A percentile compares a stretch with the other conserved stretches of the same genome.
Conservation (phyloP, 1,140 invertebrate species). For the Drosophila sp. region DNA sequence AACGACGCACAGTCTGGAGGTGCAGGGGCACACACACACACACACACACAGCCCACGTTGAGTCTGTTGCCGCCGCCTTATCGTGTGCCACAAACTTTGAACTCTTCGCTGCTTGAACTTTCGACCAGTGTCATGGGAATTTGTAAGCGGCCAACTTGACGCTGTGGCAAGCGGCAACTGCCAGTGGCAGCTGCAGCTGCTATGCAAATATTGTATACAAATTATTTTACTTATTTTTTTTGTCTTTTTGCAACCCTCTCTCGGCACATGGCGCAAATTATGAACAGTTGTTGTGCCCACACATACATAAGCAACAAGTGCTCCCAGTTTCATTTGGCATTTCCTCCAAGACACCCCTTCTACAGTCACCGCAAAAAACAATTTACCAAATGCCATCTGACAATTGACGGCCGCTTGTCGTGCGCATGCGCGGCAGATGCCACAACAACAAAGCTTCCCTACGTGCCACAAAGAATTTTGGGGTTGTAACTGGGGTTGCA, state of each 20-base stretch:
- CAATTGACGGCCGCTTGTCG: conserved; percentile 43
- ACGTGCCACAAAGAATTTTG: conserved; percentile 2
- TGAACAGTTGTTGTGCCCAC: conserved; percentile 38
- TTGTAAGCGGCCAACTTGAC: background rate
- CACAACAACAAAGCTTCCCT: conserved; percentile 8
- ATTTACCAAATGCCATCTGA: conserved; percentile 44
- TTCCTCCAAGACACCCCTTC: background rate
- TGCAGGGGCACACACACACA: conserved; percentile 7
- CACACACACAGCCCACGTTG: conserved; percentile 41
- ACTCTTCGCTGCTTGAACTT: conserved; percentile 50
- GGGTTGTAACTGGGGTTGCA: conserved; percentile 19
- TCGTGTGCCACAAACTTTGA: conserved; percentile 48
- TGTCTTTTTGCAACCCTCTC: conserved; percentile 39
- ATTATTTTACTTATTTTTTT: no score
- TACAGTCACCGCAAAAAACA: conserved; percentile 11
- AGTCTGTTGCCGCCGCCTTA: conserved; percentile 30
- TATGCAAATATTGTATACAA: conserved; percentile 38
- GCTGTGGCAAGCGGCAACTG: conserved; percentile 18
- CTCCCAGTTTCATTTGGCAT: conserved; percentile 9
- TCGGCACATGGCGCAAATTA: conserved; percentile 50
- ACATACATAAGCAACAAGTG: conserved; percentile 36
- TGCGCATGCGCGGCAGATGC: conserved; percentile 47
- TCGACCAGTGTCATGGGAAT: conserved; percentile 47
- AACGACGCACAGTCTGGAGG: conserved; percentile 47
- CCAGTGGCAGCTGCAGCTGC: conserved; percentile 30